Evolutionary conservation across 2,888 invertebrate genomes (phyloP), one percentile per base, ranked within the genome.

Genomic region (Chloroclystis v-ata): DNA sequence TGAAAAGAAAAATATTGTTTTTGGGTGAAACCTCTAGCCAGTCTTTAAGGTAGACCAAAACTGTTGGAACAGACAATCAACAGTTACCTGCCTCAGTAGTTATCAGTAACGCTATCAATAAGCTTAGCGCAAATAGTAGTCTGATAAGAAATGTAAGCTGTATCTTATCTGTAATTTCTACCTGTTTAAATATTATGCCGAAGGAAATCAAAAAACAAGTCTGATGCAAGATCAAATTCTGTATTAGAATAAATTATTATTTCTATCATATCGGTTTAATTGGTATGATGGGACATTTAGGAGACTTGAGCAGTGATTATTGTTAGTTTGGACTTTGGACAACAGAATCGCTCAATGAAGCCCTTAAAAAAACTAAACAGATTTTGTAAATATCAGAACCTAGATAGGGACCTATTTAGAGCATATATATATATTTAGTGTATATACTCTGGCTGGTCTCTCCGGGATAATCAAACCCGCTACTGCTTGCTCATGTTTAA

Each of bases 51-150:
- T 57, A 59, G 69, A 67, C 72, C 78, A 67, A 70, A 69, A 78
- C 77, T 75, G 72, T 67, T 59, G 59, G 62, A 70, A 63, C 60
- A 68, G 68, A 71, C 67, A 72, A 73, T 70, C 67, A 70, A 75
- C 72, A 44, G 67, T 62, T 69, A 69, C 65, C 65, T 57, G 50
- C 16, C 16, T 16, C 20, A 9, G 24, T 29, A 51, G 67, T 77
- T 85, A 86, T 85, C 84, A 74, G 63, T 20, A 52, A 54, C 69
- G 54, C 71, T 83, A 85, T 85, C 84, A 81, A 79, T 80, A 78
- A 80, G 82, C 82, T 78, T 77, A 75, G 70, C 69, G 74, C 78
- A 85, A 84, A 83, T 82, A 85, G 71, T 71, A 75, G 58, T 65
- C 64, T 73, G 85, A 85, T 85, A 85, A 85, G 72, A 71, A 74